Conservation (phyloP, 1,140 invertebrate genomes). For the Ostrea edulis region DNA sequence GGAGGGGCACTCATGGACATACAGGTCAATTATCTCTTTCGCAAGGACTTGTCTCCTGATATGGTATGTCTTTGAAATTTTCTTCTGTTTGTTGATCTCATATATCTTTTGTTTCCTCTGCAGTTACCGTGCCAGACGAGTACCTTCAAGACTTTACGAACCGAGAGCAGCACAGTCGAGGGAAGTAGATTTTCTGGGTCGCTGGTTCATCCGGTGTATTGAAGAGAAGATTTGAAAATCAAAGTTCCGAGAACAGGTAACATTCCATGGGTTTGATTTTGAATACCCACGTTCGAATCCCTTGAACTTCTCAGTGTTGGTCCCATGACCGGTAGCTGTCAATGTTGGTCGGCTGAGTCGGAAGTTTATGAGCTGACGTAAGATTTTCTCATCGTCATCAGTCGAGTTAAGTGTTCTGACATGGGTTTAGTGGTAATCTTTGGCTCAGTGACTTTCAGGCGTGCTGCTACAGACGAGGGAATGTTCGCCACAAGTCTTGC, state of each 20-base stretch:
- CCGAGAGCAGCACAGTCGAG: neutral
- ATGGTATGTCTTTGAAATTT: no score
- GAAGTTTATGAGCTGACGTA: neutral
- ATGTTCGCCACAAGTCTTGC: neutral
- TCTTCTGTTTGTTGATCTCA: no score
- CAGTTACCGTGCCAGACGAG: no score
- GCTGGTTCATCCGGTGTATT: conserved; percentile 2
- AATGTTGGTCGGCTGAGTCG: neutral
- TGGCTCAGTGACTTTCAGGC: conserved; percentile 10
- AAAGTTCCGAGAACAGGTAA: neutral
- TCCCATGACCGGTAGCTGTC: neutral
- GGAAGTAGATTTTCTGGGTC: neutral
- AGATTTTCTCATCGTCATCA: neutral
- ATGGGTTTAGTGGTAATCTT: neutral
- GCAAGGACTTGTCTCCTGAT: no score
- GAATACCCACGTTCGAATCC: neutral
- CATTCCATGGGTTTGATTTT: neutral
- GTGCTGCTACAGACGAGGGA: neutral
- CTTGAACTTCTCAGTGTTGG: neutral
- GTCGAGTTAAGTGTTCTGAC: neutral
- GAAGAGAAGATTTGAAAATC: neutral
- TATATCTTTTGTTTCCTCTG: no score
- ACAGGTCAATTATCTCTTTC: no score
- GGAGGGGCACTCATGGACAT: no score
- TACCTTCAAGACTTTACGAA: no score